These are phyloP conservation scores for Myxocyprinus asiaticus DNA, from an alignment of 2,113 vertebrate genomes.

Conservation along the genomic window DNA sequence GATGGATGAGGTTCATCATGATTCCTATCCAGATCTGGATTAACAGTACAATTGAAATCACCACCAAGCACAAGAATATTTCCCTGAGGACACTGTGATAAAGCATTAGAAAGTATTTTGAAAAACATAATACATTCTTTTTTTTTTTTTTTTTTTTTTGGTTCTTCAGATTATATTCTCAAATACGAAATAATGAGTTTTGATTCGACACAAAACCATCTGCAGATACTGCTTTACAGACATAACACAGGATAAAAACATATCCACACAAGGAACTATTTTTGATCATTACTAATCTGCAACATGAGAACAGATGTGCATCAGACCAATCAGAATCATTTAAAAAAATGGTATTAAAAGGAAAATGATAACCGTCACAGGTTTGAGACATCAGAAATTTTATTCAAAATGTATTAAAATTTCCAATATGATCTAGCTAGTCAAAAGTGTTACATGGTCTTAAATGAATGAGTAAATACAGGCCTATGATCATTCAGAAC, in stretches of 20 bases:
- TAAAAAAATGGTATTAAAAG: constrained; percentile 60
- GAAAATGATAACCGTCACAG: constrained; percentile 46
- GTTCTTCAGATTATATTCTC: constrained; percentile 63
- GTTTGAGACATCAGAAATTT: constrained; percentile 30
- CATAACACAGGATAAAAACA: constrained; percentile 65
- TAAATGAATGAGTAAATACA: constrained; percentile 35
- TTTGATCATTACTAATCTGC: constrained; percentile 55
- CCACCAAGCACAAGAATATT: too few species aligned
- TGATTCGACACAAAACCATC: constrained; percentile 60
- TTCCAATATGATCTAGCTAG: constrained; percentile 49
- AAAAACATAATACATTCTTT: too few species aligned
- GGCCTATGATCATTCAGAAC: constrained; percentile 31
- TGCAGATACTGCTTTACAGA: constrained; percentile 64
- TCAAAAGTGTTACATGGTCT: constrained; percentile 44
- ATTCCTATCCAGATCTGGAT: too few species aligned
- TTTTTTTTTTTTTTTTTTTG: too few species aligned
- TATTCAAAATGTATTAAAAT: constrained; percentile 55
- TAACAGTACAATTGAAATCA: too few species aligned
- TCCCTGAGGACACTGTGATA: too few species aligned
- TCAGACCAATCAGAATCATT: constrained; percentile 48
- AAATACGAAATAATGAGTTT: constrained; percentile 61
- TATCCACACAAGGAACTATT: constrained; percentile 56
- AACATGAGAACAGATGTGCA: constrained; percentile 40
- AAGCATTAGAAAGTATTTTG: too few species aligned
- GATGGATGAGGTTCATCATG: too few species aligned